These are phyloP conservation scores for Chauna torquata DNA, from an alignment of 2,113 vertebrate species.

Conservation along the genomic window DNA sequence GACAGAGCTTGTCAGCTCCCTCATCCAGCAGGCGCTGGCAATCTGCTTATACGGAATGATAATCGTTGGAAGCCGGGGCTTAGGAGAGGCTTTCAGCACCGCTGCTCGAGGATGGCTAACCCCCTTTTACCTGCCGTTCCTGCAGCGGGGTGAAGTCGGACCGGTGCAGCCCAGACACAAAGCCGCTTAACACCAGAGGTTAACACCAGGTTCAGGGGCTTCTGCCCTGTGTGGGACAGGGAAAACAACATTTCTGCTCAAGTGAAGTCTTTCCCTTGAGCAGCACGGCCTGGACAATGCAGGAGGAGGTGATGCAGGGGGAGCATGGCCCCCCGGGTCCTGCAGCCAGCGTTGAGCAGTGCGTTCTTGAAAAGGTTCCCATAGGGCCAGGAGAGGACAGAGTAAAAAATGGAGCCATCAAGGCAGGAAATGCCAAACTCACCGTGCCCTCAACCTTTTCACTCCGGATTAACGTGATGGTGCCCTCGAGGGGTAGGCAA, in stretches of 20 bases:
- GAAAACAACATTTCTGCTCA: neutral
- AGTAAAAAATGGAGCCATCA: neutral
- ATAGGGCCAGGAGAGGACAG: neutral
- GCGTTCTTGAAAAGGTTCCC: neutral
- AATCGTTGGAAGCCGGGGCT: neutral
- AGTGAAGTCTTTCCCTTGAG: neutral
- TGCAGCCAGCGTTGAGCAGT: neutral
- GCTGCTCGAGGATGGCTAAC: neutral
- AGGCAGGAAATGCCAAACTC: neutral
- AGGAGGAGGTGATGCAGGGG: rapidly evolving
- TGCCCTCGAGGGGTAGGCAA: neutral
- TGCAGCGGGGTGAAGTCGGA: too few species aligned
- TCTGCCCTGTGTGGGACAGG: neutral
- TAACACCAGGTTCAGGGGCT: neutral
- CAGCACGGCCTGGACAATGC: neutral
- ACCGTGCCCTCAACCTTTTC: neutral
- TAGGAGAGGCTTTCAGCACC: neutral
- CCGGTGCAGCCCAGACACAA: neutral
- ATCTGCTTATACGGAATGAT: neutral
- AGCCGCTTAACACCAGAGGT: neutral
- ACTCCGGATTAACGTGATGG: neutral
- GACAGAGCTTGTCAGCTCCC: neutral
- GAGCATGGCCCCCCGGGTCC: neutral
- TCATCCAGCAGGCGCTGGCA: neutral
- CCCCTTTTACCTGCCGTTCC: neutral